A percentile compares a stretch with the other conserved stretches of the same genome.
Conservation (phyloP, 2,113 vertebrate species). For the Oryzias curvinotus region DNA sequence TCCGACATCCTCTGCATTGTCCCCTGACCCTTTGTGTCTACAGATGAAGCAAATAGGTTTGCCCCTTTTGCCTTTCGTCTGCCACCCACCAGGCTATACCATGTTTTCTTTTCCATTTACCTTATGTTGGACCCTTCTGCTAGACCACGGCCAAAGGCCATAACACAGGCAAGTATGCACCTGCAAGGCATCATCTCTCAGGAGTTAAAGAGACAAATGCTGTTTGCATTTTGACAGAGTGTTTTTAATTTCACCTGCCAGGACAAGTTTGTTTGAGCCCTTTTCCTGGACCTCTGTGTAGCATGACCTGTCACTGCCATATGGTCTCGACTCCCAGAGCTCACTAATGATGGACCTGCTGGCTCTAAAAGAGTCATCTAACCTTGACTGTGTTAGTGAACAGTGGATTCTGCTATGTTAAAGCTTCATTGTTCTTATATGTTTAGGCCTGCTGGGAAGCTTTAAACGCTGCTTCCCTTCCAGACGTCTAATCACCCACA, state of each 20-base stretch:
- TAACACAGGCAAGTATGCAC: constrained; percentile 43
- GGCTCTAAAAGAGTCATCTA: constrained; percentile 40
- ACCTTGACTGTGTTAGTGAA: constrained; percentile 30
- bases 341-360: constrained; percentile 28
- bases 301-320: constrained; percentile 57
- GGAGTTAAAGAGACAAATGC: constrained; percentile 55
- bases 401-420: constrained; percentile 16
- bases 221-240: constrained; percentile 63
- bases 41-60: constrained; percentile 47
- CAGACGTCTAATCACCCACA: too few relatives aligned
- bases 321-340: constrained; percentile 52
- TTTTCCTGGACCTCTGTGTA: constrained; percentile 56
- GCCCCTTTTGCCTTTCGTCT: constrained; percentile 46
- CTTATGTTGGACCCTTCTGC: constrained; percentile 52
- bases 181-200: constrained; percentile 41
- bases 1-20: constrained; percentile 43
- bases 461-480: too few relatives aligned
- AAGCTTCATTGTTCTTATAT: constrained; percentile 3
- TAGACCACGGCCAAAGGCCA: constrained; percentile 46
- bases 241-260: constrained; percentile 66
- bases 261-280: constrained; percentile 44
- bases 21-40: constrained; percentile 50
- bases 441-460: too few relatives aligned
- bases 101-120: constrained; percentile 69
- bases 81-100: constrained; percentile 46